Conservation (phyloP, 2,888 invertebrate species). For the Empis livida region DNA sequence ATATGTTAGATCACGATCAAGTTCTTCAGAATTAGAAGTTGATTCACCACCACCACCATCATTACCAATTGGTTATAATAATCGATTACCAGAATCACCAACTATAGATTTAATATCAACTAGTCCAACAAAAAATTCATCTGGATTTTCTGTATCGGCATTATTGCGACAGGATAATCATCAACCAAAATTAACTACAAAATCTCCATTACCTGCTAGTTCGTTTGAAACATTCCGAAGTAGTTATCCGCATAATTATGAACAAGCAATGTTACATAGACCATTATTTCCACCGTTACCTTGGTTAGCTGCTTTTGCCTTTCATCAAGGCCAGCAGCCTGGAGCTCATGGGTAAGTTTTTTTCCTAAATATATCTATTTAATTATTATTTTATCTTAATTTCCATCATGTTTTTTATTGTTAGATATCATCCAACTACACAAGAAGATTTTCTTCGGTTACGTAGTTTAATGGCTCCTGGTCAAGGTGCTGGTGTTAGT, state of each 20-base stretch:
- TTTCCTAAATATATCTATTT: not conserved
- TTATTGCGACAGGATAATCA: conserved; percentile 65
- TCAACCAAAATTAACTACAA: conserved; percentile 38
- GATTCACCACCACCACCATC: conserved; percentile 54
- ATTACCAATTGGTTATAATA: conserved; percentile 23
- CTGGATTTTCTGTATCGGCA: conserved; percentile 74
- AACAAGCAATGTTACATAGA: conserved; percentile 32
- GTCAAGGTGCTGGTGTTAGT: conserved; percentile 20
- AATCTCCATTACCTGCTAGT: conserved; percentile 31
- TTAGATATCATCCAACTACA: conserved; percentile 45
- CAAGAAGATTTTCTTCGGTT: conserved; percentile 48
- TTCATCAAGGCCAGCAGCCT: conserved; percentile 31
- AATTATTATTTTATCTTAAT: not conserved
- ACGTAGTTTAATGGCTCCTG: conserved; percentile 42
- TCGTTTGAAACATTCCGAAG: conserved; percentile 40
- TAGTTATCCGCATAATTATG: conserved; percentile 31
- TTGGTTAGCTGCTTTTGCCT: conserved; percentile 34
- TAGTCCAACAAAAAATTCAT: conserved; percentile 53
- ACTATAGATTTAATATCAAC: conserved; percentile 23
- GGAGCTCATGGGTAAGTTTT: no score
- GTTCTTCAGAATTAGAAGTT: conserved; percentile 62
- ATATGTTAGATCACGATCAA: conserved; percentile 27
- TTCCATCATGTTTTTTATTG: no score
- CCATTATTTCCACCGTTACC: conserved; percentile 34
- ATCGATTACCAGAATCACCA: conserved; percentile 28